Percentiles rank a stretch among this genome's conserved stretches.
These are phyloP conservation scores for Lutraria rhynchaena DNA, from an alignment of 1,140 invertebrate species.

Conservation along the genomic window DNA sequence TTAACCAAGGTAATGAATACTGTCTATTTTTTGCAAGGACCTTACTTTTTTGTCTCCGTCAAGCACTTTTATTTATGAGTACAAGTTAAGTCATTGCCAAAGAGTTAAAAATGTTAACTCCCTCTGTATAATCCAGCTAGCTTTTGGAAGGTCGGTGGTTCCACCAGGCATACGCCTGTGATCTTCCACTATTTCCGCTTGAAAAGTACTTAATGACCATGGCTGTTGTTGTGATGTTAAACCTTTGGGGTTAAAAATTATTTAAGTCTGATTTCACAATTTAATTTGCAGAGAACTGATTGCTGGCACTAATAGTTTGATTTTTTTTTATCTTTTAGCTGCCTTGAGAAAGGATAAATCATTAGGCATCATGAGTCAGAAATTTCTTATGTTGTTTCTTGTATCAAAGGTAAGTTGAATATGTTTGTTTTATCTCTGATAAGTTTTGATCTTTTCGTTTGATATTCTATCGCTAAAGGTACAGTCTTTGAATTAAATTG, in stretches of 20 bases:
- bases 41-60: no score
- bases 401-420: constrained; percentile 85
- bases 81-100: not conserved
- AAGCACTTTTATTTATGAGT: no score
- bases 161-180: not conserved
- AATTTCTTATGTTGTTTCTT: constrained; percentile 89
- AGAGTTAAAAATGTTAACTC: not conserved
- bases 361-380: constrained; percentile 87
- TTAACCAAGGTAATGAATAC: constrained; percentile 61
- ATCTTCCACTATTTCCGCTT: not conserved
- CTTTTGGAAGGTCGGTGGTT: not conserved
- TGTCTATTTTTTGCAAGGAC: no score
- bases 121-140: not conserved
- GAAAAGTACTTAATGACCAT: no score
- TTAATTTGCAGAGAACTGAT: no score
- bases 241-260: no score
- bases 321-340: constrained; percentile 68
- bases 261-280: no score
- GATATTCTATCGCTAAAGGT: no score
- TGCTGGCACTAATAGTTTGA: no score
- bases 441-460: no score
- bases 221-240: no score
- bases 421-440: not conserved
- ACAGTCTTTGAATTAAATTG: no score
- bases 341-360: constrained; percentile 84